Evolutionary conservation across 2,113 vertebrate species (phyloP).

Genomic region (Pampusana beccarii): DNA sequence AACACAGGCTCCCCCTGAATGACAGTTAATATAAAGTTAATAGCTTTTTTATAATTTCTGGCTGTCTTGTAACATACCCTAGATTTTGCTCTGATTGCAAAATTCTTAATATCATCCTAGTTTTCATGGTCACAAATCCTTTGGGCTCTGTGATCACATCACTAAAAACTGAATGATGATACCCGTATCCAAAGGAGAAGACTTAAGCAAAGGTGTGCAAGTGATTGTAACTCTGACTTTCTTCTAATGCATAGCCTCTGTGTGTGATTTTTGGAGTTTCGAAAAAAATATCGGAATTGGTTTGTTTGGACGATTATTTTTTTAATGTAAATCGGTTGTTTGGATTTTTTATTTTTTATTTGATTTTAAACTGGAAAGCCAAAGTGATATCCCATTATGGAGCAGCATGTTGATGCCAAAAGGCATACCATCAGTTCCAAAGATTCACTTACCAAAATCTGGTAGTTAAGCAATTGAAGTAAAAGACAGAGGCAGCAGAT

Average conservation of each 20-base stretch:
- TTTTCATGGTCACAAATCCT: not conserved
- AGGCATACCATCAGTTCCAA: not conserved
- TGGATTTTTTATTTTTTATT: not conserved
- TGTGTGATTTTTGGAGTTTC: not conserved
- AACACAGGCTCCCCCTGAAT: not conserved
- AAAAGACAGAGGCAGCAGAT: not conserved
- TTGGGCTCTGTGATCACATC: not conserved
- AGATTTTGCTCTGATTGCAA: not conserved
- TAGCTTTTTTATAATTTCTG: constrained; percentile 3
- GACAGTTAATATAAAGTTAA: not conserved
- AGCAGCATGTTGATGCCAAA: not conserved
- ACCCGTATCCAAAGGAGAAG: not conserved
- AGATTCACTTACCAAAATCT: not conserved
- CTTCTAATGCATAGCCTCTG: not conserved
- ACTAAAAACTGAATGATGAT: not conserved
- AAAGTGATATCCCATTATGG: not conserved
- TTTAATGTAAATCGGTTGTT: not conserved
- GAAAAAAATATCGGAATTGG: not conserved
- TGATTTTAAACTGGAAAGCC: not conserved
- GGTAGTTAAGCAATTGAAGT: not conserved
- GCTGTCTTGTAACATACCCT: not conserved
- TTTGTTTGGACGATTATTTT: not conserved
- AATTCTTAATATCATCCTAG: not conserved
- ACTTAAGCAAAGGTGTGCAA: not conserved
- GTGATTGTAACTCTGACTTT: not conserved